Base-by-base conservation (phyloP, 1,140 invertebrate genomes). In the Drosophila parvula region DNA sequence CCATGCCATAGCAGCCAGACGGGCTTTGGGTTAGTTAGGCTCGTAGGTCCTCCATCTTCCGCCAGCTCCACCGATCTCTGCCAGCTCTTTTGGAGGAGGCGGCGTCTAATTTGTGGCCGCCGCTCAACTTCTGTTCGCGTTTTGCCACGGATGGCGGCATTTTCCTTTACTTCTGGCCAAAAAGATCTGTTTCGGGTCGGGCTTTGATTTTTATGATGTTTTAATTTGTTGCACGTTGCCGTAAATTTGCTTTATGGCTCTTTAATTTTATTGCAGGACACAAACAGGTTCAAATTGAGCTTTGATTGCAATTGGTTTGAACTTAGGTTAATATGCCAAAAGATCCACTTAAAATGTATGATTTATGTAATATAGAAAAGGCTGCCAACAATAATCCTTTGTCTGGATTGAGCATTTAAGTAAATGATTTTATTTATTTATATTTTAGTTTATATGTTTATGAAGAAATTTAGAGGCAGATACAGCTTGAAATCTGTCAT, bases 201-300 rank as follows among this genome's bases (percentile, higher is more conserved):
- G 62, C 69, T 88, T 78, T 84, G 80, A 89, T 88, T 89, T 90
- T 89, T 90, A 90, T 89, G 84, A 89, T 90, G 85, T 90, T 89
- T 89, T 89, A 89, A 89, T 89, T 89, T 89, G 84, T 81, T 78
- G 85, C 84, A 89, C 84, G 84, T 90, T 90, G 80, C 63, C 67
- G 74, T 81, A 89, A 84, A 83, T 78, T 78, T 79, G 50, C 43
- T 68, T 68, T 75, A 69, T 74, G 75, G 80, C 50, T 75, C 63
- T 71, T 68, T 74, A 73, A 85, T 79, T 81, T 79, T 81, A 60
- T 62, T 53, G 64, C 62, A 18, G 40, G 32, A 40, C 51, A 45
- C 43, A 32, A 74, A 73, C 68, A 71, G 68, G 68, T 71, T 71
- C 53, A 71, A 71, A 71, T 59, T 71, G 51, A 22, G 68, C 22